These are phyloP conservation scores for Dendrolimus punctatus DNA, from an alignment of 1,140 invertebrate species.

Conservation along the genomic window DNA sequence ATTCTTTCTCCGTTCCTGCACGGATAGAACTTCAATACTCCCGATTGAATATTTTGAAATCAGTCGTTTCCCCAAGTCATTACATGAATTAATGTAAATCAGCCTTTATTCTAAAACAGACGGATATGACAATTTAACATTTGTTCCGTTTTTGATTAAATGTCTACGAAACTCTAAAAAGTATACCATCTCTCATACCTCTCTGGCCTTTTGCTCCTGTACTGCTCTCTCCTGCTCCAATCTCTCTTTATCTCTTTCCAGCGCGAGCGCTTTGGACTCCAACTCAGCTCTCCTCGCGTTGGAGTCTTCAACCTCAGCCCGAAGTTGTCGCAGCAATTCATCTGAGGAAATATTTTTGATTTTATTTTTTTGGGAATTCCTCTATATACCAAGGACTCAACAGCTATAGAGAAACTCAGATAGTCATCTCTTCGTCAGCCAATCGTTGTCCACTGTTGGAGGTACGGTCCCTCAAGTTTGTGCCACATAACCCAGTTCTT, in stretches of 20 bases:
- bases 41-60: no score
- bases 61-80: no score
- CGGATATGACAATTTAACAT: no score
- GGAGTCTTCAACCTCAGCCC: conserved; percentile 48
- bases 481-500: no score
- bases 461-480: no score
- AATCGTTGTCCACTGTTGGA: no score
- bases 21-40: no score
- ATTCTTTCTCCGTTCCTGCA: no score
- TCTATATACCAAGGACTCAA: neutral
- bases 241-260: conserved; percentile 47
- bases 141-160: no score
- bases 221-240: conserved; percentile 48
- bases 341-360: conserved; percentile 28
- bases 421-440: neutral
- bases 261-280: conserved; percentile 41
- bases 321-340: conserved; percentile 41
- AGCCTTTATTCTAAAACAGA: no score
- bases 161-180: no score
- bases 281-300: conserved; percentile 38
- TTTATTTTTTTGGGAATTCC: neutral
- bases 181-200: conserved; percentile 27
- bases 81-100: no score
- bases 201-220: conserved; percentile 53
- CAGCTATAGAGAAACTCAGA: neutral